These are phyloP conservation scores for Hyperopisus bebe DNA, from an alignment of 2,113 vertebrate species.

Conservation along the genomic window DNA sequence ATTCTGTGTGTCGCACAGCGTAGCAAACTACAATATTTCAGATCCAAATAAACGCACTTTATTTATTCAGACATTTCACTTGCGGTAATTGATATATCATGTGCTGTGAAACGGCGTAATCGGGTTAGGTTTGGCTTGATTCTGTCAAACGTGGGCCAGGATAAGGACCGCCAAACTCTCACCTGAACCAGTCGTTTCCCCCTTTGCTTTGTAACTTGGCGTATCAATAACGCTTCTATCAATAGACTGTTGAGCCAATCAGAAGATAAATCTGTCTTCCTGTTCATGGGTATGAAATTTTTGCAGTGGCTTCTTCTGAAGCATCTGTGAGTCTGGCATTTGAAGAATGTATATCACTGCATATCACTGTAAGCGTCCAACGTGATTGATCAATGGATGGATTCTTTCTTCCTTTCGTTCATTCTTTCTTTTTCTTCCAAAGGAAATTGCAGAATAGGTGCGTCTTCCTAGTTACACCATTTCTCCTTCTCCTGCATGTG, in stretches of 20 bases:
- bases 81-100: slow-evolving; percentile 23
- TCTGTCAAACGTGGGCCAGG: not conserved
- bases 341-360: not conserved
- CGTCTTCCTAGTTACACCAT: not conserved
- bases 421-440: not conserved
- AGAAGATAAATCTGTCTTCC: not conserved
- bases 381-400: not conserved
- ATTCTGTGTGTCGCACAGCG: not conserved
- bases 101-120: not conserved
- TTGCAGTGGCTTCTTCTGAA: not conserved
- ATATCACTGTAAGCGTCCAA: not conserved
- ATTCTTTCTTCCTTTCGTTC: not conserved
- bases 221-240: not conserved
- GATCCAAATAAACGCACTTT: not conserved
- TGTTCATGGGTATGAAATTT: not conserved
- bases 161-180: not conserved
- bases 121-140: not conserved
- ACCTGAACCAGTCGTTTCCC: not conserved
- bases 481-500: not conserved
- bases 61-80: not conserved
- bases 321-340: not conserved
- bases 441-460: not conserved
- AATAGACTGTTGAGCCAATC: not conserved
- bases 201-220: not conserved
- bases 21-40: not conserved